phyloP scores from a whole-genome alignment of 1,140 invertebrate genomes.

The Acyrthosiphon pisum region DNA sequence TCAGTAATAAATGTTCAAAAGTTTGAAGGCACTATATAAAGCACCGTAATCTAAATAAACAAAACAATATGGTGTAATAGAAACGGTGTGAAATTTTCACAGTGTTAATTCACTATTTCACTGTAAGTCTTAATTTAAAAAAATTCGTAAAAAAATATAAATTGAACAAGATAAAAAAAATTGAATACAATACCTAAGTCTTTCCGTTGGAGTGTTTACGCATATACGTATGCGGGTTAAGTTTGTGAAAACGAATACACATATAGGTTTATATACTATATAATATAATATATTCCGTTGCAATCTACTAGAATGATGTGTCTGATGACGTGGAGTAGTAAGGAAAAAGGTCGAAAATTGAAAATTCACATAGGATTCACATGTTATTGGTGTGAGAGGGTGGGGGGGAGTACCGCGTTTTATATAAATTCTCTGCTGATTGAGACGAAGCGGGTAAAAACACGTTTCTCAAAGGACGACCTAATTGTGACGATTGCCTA shows the following conservation, averaged over 20 bases:
- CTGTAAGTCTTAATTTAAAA: not conserved
- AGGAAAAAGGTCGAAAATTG: conserved; percentile 18
- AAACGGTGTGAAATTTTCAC: not conserved
- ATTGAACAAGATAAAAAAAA: not conserved
- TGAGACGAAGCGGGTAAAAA: conserved; percentile 55
- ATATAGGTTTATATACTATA: not conserved
- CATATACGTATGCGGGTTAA: not conserved
- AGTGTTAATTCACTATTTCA: not conserved
- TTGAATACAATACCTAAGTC: not conserved
- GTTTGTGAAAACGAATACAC: not conserved
- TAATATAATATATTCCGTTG: not conserved
- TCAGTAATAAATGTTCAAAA: not conserved
- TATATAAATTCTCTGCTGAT: conserved; percentile 51
- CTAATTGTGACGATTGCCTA: conserved; percentile 57
- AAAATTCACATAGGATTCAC: conserved; percentile 27
- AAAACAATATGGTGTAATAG: not conserved
- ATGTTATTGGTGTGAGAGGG: not conserved
- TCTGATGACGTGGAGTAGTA: not conserved
- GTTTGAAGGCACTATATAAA: not conserved
- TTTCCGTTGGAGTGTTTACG: not conserved
- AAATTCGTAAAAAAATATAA: not conserved
- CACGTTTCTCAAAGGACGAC: conserved; percentile 55
- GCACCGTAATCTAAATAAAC: not conserved
- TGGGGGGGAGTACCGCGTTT: not conserved
- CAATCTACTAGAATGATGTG: conserved; percentile 1